Base-by-base conservation (phyloP, 2,113 vertebrate genomes). In the Thamnophis sirtalis region DNA sequence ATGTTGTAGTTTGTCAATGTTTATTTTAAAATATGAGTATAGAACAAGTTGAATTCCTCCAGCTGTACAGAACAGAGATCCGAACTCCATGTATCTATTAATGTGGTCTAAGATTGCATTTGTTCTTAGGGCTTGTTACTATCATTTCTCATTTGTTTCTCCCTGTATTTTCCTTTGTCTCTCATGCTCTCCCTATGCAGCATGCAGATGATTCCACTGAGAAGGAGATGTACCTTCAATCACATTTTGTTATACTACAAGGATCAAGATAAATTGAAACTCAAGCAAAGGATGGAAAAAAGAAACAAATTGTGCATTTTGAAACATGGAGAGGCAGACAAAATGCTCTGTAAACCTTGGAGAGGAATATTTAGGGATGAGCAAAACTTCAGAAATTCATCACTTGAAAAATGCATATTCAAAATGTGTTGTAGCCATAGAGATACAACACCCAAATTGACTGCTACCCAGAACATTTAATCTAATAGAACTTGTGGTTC, bases 391-490 rank as follows among this genome's bases (percentile, higher is more conserved):
- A 15, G 28, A 56, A 53, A 93, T 15, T 26, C n/a, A 84, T 73
- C 54, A 58, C 24, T 9, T 60, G 53, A 48, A 10, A 9, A 93
- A 21, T 21, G 7, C 0, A 21, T 90, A 48, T 28, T 68, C 54
- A 49, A 80, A 93, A 85, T 53, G 10, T 90, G 38, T 68, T 93
- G 28, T 50, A 95, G 55, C 43, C 26, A 11, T 84, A 93, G 84
- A 95, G 91, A 49, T 28, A 11, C 43, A 90, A 4, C 68, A 21
- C 86, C 93, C 58, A 2, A 28, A 26, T 60, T 26, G 1, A 28
- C 48, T 68, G 22, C 86, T 8, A 0, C 49, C 22, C 86, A 94
- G 54, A 11, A 87, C 0, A 87, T 91, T 26, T 60, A 85, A 86
- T 50, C 33, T 94, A 84, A 63, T 24, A 84, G 53, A 90, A 48